phyloP scores from a whole-genome alignment of 2,888 invertebrate genomes.

The Drosophila subsilvestris region DNA sequence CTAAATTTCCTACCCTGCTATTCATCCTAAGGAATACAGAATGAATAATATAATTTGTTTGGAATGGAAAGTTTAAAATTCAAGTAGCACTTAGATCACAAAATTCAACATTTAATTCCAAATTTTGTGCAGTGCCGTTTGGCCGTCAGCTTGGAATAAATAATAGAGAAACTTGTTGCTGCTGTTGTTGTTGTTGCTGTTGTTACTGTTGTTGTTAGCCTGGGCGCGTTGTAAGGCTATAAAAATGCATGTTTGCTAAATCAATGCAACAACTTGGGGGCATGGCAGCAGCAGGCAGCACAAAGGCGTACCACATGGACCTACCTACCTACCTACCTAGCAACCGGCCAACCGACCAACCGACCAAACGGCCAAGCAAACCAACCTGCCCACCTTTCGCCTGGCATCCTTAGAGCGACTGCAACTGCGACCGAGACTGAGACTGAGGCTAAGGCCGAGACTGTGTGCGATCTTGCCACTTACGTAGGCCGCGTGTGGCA shows the following conservation, averaged over 20 bases:
- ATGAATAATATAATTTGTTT: too few species aligned
- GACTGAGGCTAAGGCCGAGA: slow-evolving; percentile 1
- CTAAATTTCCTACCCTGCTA: too few species aligned
- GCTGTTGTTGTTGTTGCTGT: slow-evolving; percentile 34
- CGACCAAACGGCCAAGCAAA: slow-evolving; percentile 4
- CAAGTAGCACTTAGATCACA: neutral
- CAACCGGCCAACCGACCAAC: slow-evolving; percentile 7
- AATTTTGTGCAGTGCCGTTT: slow-evolving; percentile 14
- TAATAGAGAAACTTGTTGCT: slow-evolving; percentile 79
- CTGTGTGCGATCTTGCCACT: slow-evolving; percentile 81
- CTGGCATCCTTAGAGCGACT: slow-evolving; percentile 71
- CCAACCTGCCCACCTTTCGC: slow-evolving; percentile 72
- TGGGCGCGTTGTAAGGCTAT: slow-evolving; percentile 78
- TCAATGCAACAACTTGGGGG: slow-evolving; percentile 81
- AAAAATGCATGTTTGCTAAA: slow-evolving; percentile 81
- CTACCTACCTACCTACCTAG: slow-evolving; percentile 49
- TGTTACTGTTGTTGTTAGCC: slow-evolving; percentile 34
- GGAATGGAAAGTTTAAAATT: neutral
- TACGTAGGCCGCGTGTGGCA: slow-evolving; percentile 80
- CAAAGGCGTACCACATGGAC: slow-evolving; percentile 69
- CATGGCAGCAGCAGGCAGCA: slow-evolving; percentile 56
- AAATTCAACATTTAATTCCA: neutral
- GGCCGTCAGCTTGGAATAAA: slow-evolving; percentile 74
- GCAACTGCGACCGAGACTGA: slow-evolving; percentile 47
- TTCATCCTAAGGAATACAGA: too few species aligned